phyloP scores from a whole-genome alignment of 2,113 vertebrate genomes.

The Bagarius yarrelli region DNA sequence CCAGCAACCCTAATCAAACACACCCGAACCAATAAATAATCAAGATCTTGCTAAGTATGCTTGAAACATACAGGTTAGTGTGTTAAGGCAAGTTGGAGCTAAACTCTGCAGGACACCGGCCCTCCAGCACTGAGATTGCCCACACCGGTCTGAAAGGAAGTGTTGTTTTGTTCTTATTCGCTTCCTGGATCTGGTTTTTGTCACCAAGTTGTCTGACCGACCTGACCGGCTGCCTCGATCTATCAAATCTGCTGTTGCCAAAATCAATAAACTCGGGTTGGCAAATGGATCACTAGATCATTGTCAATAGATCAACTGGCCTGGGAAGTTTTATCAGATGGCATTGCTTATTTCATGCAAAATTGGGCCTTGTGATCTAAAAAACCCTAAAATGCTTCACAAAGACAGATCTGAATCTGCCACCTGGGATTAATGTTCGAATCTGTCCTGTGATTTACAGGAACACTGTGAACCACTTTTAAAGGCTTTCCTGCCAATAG shows the following conservation, averaged over 20 bases:
- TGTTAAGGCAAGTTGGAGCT: no score
- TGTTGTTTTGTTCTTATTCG: no score
- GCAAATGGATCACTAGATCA: neutral
- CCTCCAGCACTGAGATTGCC: no score
- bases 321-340: neutral
- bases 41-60: no score
- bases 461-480: neutral
- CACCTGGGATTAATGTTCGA: neutral
- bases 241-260: neutral
- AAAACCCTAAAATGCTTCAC: neutral
- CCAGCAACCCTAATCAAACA: no score
- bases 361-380: neutral
- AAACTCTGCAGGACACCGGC: no score
- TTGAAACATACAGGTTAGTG: no score
- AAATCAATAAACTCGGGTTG: neutral
- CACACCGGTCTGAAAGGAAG: no score
- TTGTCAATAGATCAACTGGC: neutral
- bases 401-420: neutral
- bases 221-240: neutral
- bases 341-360: neutral
- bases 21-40: no score
- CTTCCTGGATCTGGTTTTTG: neutral
- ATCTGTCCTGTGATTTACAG: neutral
- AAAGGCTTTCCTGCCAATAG: neutral
- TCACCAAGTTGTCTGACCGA: neutral